Percentiles rank a stretch among this genome's conserved stretches.
Evolutionary conservation across 2,113 vertebrate species (phyloP).

Genomic region (Alethe diademata): DNA sequence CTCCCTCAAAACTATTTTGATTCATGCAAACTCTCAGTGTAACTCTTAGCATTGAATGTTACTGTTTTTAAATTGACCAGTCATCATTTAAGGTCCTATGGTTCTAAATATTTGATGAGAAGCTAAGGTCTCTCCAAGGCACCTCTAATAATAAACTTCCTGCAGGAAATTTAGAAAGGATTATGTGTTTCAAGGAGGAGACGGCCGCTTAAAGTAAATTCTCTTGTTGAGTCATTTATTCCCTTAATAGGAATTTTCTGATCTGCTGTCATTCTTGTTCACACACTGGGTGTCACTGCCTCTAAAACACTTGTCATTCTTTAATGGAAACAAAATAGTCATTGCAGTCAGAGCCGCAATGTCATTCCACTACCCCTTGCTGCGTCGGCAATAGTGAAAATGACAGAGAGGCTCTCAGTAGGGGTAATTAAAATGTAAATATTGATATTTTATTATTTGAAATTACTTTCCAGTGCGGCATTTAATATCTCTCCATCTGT

Average conservation of each 20-base stretch:
- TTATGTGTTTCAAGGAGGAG: conserved; percentile 71
- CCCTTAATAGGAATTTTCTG: conserved; percentile 84
- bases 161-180: conserved; percentile 65
- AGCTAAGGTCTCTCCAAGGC: conserved; percentile 59
- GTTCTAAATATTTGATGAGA: conserved; percentile 64
- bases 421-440: conserved; percentile 99
- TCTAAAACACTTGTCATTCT: conserved; percentile 86
- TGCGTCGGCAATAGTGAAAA: conserved; percentile 85
- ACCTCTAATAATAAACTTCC: conserved; percentile 71
- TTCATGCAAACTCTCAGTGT: neutral
- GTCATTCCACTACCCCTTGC: conserved; percentile 83
- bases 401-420: conserved; percentile 86
- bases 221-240: conserved; percentile 80
- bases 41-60: conserved; percentile 13
- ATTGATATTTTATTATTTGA: conserved; percentile 99
- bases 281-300: conserved; percentile 80
- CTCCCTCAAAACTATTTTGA: neutral
- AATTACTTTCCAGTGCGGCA: conserved; percentile 95
- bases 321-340: conserved; percentile 89
- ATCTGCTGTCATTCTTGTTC: conserved; percentile 82
- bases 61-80: conserved; percentile 68
- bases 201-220: conserved; percentile 62
- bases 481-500: conserved; percentile 99
- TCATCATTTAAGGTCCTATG: conserved; percentile 37
- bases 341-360: conserved; percentile 81